Percentiles rank a stretch among this genome's conserved stretches.
Conservation (phyloP, 2,797 vertebrate species). For the Anas georgica region DNA sequence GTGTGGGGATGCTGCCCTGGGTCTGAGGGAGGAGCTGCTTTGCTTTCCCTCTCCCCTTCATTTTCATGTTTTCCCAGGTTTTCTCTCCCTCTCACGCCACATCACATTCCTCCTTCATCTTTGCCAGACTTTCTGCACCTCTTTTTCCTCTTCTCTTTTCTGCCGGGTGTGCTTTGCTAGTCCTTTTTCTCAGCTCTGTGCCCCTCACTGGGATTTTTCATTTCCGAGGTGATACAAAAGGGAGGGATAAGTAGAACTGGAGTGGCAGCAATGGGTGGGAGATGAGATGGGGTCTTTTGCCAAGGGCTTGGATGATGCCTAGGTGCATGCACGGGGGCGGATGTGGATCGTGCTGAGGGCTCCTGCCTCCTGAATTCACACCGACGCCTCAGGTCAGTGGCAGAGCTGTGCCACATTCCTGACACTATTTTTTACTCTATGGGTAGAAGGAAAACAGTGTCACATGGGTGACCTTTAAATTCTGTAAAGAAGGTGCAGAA, state of each 20-base stretch:
- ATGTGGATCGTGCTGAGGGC: accelerated
- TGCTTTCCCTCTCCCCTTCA: not conserved
- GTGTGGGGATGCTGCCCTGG: not conserved
- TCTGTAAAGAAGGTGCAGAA: slow-evolving; percentile 35
- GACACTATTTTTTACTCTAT: not conserved
- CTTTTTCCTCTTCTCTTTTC: not conserved
- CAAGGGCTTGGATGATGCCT: not conserved
- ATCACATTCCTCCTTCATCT: not conserved
- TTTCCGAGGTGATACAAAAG: not conserved
- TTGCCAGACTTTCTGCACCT: not conserved
- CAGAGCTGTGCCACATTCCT: not conserved
- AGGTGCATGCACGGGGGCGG: accelerated
- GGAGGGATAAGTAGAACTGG: not conserved
- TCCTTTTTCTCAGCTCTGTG: no score
- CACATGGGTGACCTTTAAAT: slow-evolving; percentile 44
- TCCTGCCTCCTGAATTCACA: not conserved
- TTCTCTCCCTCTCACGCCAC: not conserved
- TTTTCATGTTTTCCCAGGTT: not conserved
- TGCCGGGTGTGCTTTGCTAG: not conserved
- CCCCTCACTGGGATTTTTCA: not conserved
- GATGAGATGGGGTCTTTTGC: not conserved
- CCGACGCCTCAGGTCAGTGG: not conserved
- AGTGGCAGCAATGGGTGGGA: not conserved
- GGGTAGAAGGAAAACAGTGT: not conserved
- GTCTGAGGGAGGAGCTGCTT: not conserved